phyloP scores from a whole-genome alignment of 2,888 invertebrate species.

The Arrhopalites spinosus region DNA sequence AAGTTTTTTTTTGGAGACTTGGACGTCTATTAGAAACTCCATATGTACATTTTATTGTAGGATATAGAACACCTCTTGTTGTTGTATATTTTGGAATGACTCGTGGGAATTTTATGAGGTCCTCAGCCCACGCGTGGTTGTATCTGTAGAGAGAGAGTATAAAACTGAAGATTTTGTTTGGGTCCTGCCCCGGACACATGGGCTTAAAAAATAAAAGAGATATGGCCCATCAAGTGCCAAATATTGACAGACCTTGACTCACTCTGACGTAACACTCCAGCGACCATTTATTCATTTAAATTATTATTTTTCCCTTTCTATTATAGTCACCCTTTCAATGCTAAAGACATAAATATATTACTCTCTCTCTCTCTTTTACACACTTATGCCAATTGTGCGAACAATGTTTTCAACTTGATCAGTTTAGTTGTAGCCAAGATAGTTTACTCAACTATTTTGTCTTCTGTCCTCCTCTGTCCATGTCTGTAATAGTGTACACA shows the following conservation, averaged over 20 bases:
- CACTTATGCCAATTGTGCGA: neutral
- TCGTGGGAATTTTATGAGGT: conserved; percentile 34
- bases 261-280: conserved; percentile 16
- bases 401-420: conserved; percentile 3
- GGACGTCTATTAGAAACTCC: neutral
- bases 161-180: conserved; percentile 9
- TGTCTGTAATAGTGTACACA: neutral
- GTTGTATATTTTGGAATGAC: conserved; percentile 15
- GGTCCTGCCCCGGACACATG: conserved; percentile 30
- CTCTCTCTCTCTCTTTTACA: neutral
- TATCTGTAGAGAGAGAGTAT: too few species aligned
- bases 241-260: conserved; percentile 38
- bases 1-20: neutral
- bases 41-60: conserved; percentile 9
- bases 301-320: conserved; percentile 6
- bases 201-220: conserved; percentile 6
- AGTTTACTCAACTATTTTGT: neutral
- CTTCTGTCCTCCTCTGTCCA: neutral
- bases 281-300: neutral
- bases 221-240: conserved; percentile 28
- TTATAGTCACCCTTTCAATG: conserved; percentile 1
- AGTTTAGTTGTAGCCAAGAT: conserved; percentile 2
- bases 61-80: neutral
- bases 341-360: neutral
- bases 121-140: conserved; percentile 29